phyloP scores from a whole-genome alignment of 2,888 invertebrate genomes.

The Palloptera scutellata region DNA sequence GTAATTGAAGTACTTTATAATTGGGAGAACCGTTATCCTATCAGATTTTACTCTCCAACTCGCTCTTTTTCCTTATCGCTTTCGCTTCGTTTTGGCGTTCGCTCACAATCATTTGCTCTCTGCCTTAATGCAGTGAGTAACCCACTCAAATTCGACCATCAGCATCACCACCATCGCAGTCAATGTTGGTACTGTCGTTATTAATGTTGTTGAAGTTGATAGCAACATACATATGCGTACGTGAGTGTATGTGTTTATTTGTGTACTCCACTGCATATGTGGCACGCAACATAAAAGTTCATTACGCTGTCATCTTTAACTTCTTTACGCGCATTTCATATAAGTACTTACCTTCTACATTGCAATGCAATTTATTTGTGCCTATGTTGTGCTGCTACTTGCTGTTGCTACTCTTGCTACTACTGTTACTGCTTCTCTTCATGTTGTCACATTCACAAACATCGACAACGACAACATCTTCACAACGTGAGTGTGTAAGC shows the following conservation, averaged over 20 bases:
- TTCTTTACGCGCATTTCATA: background rate
- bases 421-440: background rate
- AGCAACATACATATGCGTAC: background rate
- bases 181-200: conserved; percentile 19
- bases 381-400: conserved; percentile 19
- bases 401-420: conserved; percentile 13
- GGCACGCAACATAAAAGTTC: conserved; percentile 4
- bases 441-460: background rate
- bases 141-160: no score
- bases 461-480: no score
- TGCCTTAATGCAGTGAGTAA: no score
- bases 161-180: no score
- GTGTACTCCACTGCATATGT: conserved; percentile 37
- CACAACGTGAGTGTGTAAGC: no score
- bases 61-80: no score
- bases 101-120: no score
- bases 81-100: no score
- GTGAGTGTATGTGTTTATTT: background rate
- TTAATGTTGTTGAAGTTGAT: background rate
- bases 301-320: background rate
- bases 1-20: no score
- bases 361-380: background rate
- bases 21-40: no score
- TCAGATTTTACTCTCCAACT: no score
- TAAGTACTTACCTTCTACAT: no score